These are phyloP conservation scores for Cathartes aura DNA, from an alignment of 2,113 vertebrate species.

Conservation along the genomic window DNA sequence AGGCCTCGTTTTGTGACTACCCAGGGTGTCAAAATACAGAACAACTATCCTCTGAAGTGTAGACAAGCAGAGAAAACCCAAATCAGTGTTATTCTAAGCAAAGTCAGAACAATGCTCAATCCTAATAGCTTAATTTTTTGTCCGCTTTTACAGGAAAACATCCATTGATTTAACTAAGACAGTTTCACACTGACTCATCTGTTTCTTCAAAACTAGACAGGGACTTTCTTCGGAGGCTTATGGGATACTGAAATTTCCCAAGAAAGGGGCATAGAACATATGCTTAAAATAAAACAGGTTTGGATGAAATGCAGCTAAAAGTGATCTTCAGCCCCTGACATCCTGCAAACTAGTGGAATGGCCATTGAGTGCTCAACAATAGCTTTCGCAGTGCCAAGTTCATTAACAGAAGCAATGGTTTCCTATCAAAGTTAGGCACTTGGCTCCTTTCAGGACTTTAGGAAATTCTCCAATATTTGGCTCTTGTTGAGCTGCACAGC, in stretches of 20 bases:
- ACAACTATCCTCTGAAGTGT: not conserved
- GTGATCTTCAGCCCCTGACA: not conserved
- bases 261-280: not conserved
- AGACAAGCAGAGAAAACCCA: not conserved
- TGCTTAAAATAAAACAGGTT: not conserved
- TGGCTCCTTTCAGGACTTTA: not conserved
- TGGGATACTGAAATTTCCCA: not conserved
- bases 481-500: not conserved
- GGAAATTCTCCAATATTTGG: not conserved
- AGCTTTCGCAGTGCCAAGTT: not conserved
- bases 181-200: not conserved
- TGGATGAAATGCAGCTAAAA: not conserved
- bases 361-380: not conserved
- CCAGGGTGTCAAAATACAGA: not conserved
- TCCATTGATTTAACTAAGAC: not conserved
- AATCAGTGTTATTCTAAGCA: not conserved
- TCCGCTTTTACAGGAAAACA: not conserved
- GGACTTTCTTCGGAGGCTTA: not conserved
- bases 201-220: not conserved
- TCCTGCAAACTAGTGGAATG: not conserved
- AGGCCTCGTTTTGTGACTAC: not conserved
- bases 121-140: not conserved
- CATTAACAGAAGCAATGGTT: not conserved
- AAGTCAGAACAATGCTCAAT: conserved; percentile 15
- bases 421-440: not conserved